Evolutionary conservation across 2,888 invertebrate species (phyloP), one percentile per base, ranked within the genome.

Genomic region (Molorchus minor): DNA sequence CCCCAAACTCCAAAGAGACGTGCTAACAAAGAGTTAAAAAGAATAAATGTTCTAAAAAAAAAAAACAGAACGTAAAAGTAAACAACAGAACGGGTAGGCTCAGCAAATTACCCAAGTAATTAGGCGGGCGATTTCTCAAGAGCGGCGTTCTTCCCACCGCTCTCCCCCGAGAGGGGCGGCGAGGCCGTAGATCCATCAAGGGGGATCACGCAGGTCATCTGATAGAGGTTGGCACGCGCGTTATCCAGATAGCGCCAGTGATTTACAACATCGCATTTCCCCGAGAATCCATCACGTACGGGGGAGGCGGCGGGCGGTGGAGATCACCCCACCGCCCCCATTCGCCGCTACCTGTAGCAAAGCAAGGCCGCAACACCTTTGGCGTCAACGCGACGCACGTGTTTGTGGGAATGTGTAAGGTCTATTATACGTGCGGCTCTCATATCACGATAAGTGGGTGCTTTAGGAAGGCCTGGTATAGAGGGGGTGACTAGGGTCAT

Each of bases 121-220:
- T 65, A 65, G 60, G 55, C 54, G 61, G 49, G 58, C 49, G 36
- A 63, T 57, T 63, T 51, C 59, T 63, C 62, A 56, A 59, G 57
- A 53, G 47, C 47, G n/a, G n/a, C n/a, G n/a, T n/a, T n/a, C n/a
- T n/a, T n/a, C n/a, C n/a, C n/a, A n/a, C n/a, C 43, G 35, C 41
- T 29, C 19, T n/a, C 40, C 53, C 40, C 56, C 7, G 30, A 30
- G 35, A 58, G 58, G 44, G 55, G 57, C 58, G 62, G 61, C 58
- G 53, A 57, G 63, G 64, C 68, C 68, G 66, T 73, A 73, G 73
- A 75, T 76, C 72, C 73, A 76, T 77, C 75, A 76, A 71, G 70
- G 62, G 69, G 75, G 75, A 76, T 76, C 76, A 76, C 74, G 75
- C 75, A 75, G 78, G 78, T 77, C 78, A 77, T 77, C 78, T 75